Conservation (phyloP, 2,888 invertebrate genomes). For the Arctia plantaginis region DNA sequence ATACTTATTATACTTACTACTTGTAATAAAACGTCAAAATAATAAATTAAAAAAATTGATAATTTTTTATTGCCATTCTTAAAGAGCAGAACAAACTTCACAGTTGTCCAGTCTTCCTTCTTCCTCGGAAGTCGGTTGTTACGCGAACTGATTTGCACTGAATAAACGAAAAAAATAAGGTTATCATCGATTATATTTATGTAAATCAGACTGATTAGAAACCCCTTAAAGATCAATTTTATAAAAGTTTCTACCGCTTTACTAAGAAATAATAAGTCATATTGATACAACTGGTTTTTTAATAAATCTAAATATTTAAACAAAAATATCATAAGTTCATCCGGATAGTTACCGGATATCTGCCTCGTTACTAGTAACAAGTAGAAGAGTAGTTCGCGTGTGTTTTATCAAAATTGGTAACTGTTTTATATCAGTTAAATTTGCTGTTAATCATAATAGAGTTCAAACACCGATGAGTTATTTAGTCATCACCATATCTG, state of each 20-base stretch:
- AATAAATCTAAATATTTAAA: not conserved
- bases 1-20: too few relatives aligned
- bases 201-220: too few relatives aligned
- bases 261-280: not conserved
- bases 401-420: not conserved
- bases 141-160: not conserved
- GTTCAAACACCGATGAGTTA: not conserved
- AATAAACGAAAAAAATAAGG: too few relatives aligned
- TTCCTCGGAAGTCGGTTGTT: too few relatives aligned
- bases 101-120: too few relatives aligned
- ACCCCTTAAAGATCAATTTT: too few relatives aligned
- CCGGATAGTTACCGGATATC: conserved; percentile 1
- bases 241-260: too few relatives aligned
- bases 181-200: too few relatives aligned
- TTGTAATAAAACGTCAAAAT: too few relatives aligned
- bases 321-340: not conserved
- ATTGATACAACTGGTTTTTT: not conserved
- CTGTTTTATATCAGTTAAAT: not conserved
- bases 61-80: not conserved
- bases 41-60: too few relatives aligned
- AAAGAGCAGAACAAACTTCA: not conserved
- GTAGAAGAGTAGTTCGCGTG: not conserved
- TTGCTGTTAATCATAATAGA: not conserved
- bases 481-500: not conserved
- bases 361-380: not conserved